phyloP scores from a whole-genome alignment of 2,113 vertebrate genomes.

The Colistium nudipinnis region DNA sequence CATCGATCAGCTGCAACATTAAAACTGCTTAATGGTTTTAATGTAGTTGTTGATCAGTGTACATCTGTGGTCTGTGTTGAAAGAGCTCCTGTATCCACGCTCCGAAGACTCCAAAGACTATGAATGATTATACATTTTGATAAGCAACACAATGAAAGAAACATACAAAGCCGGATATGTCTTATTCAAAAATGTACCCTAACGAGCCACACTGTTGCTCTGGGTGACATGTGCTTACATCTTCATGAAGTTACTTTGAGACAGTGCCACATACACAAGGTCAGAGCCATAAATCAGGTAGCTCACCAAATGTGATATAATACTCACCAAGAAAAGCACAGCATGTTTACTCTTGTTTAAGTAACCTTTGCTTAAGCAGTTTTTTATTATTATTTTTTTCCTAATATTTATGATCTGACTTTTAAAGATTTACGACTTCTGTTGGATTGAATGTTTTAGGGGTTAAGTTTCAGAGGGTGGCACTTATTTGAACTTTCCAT shows the following conservation, averaged over 20 bases:
- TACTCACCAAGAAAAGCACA: not conserved
- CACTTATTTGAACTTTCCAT: conserved; percentile 19
- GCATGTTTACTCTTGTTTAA: not conserved
- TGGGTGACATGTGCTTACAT: not conserved
- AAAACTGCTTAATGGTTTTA: too few species aligned
- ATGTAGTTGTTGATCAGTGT: too few species aligned
- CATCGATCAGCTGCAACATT: too few species aligned
- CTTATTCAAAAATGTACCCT: not conserved
- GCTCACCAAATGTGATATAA: conserved; percentile 10
- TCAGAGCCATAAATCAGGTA: not conserved
- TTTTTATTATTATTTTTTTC: not conserved
- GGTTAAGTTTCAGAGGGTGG: not conserved
- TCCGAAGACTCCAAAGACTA: too few species aligned
- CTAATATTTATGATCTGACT: not conserved
- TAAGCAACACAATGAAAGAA: too few species aligned
- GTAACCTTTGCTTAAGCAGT: not conserved
- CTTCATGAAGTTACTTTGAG: conserved; percentile 12
- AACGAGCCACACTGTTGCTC: not conserved
- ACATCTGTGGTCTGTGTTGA: too few species aligned
- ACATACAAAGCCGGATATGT: not conserved
- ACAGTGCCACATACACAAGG: not conserved
- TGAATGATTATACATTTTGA: too few species aligned
- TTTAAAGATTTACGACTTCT: conserved; percentile 8
- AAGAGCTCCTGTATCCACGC: too few species aligned
- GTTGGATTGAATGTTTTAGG: not conserved